phyloP scores from a whole-genome alignment of 2,797 vertebrate species.

The Scolopax bukidnonensis region DNA sequence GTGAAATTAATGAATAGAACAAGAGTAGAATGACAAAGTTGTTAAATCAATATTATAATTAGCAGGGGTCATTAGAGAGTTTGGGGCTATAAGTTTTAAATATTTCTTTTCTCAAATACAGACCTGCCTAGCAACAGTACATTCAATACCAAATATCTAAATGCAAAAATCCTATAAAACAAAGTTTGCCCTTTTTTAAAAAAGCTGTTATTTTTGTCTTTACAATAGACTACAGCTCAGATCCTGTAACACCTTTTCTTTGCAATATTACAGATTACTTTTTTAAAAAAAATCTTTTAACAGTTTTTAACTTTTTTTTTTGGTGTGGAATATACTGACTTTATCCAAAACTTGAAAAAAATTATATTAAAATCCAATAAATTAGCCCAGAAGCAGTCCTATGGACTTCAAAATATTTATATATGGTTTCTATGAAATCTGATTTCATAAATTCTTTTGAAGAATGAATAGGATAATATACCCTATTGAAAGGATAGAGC shows the following conservation, averaged over 20 bases:
- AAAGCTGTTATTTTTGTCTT: background rate
- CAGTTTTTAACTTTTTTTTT: background rate
- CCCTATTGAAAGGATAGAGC: background rate
- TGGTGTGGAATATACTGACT: background rate
- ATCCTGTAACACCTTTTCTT: background rate
- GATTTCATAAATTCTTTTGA: background rate
- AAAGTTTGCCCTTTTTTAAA: background rate
- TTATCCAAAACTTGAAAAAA: rapidly evolving
- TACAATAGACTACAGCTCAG: background rate
- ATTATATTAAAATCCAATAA: background rate
- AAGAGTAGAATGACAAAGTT: background rate
- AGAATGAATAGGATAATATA: background rate
- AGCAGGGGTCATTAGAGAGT: background rate
- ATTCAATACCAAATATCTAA: background rate
- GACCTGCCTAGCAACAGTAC: background rate
- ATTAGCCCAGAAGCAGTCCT: background rate
- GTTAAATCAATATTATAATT: background rate
- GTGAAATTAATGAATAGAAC: background rate
- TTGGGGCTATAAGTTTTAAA: background rate
- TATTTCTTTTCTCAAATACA: background rate
- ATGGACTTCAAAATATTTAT: background rate
- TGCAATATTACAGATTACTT: background rate
- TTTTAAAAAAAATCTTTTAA: background rate
- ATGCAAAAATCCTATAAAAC: background rate
- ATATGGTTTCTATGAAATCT: background rate